Conservation (phyloP, 2,888 invertebrate species). For the Baccha elongata region DNA sequence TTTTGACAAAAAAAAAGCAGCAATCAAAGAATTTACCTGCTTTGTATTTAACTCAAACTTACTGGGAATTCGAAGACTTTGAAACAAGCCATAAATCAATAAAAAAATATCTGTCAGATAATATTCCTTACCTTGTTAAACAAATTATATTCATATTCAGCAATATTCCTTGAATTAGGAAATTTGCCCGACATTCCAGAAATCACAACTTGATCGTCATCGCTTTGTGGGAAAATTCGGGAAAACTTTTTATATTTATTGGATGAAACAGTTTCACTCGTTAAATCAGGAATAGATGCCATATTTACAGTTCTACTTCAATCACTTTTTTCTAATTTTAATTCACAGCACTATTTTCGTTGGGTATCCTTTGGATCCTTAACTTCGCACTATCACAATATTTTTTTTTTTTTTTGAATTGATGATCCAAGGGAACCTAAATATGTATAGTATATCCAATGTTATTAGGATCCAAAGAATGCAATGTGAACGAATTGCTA, state of each 20-base stretch:
- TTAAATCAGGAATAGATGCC: slow-evolving; percentile 55
- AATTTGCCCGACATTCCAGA: slow-evolving; percentile 85
- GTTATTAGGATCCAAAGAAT: slow-evolving; percentile 5
- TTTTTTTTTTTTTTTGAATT: neutral
- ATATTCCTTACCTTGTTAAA: slow-evolving; percentile 83
- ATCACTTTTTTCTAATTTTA: neutral
- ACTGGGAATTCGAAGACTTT: too few relatives aligned
- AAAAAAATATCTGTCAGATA: neutral
- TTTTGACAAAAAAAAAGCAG: too few relatives aligned
- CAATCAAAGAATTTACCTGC: too few relatives aligned
- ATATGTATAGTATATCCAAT: neutral
- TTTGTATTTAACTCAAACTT: too few relatives aligned
- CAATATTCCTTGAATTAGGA: slow-evolving; percentile 86
- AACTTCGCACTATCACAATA: neutral
- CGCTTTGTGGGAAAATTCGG: slow-evolving; percentile 79
- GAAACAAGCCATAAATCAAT: too few relatives aligned
- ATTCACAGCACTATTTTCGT: neutral
- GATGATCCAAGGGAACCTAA: neutral
- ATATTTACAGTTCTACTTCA: slow-evolving; percentile 35
- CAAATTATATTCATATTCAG: slow-evolving; percentile 86
- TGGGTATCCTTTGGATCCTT: neutral
- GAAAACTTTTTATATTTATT: slow-evolving; percentile 78
- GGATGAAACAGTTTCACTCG: slow-evolving; percentile 29
- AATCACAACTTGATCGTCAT: slow-evolving; percentile 84
- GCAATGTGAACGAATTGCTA: slow-evolving; percentile 77